These are phyloP conservation scores for Drosophila littoralis DNA, from an alignment of 1,140 invertebrate genomes.

Conservation along the genomic window DNA sequence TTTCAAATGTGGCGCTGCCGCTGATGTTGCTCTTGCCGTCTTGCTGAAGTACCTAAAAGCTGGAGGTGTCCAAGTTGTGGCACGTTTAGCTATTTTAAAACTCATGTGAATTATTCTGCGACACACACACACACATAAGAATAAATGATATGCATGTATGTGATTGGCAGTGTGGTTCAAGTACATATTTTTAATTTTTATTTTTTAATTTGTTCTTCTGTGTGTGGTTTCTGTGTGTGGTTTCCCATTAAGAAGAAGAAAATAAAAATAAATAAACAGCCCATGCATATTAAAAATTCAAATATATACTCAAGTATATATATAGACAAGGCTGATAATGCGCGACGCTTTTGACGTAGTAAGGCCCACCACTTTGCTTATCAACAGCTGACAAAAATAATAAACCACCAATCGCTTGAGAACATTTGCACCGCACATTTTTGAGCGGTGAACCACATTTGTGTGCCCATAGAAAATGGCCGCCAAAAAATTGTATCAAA, in stretches of 20 bases:
- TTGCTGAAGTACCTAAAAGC: conserved; percentile 15
- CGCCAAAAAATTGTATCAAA: neutral
- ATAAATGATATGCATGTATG: conserved; percentile 6
- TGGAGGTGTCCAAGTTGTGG: conserved; percentile 20
- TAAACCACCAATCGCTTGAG: conserved; percentile 20
- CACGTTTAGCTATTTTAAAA: conserved; percentile 18
- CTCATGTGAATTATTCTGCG: conserved; percentile 25
- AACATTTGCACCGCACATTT: conserved; percentile 31
- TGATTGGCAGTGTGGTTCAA: conserved; percentile 29
- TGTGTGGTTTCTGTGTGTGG: conserved; percentile 27
- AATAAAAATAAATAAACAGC: conserved; percentile 34
- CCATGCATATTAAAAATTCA: conserved; percentile 51
- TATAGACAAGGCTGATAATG: conserved; percentile 28
- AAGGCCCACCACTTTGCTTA: conserved; percentile 50
- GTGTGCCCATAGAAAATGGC: conserved; percentile 27
- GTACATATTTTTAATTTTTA: conserved; percentile 2
- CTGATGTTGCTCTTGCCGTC: conserved; percentile 3
- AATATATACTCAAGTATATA: conserved; percentile 35
- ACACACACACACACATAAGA: neutral
- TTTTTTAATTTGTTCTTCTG: conserved; percentile 9
- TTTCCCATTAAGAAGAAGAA: conserved; percentile 45
- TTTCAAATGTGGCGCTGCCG: conserved; percentile 62
- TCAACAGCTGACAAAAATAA: conserved; percentile 40
- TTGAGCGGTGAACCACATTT: conserved; percentile 20
- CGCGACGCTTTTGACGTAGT: conserved; percentile 53